Base-by-base conservation (phyloP, 2,113 vertebrate species). In the Rhodinocichla rosea region DNA sequence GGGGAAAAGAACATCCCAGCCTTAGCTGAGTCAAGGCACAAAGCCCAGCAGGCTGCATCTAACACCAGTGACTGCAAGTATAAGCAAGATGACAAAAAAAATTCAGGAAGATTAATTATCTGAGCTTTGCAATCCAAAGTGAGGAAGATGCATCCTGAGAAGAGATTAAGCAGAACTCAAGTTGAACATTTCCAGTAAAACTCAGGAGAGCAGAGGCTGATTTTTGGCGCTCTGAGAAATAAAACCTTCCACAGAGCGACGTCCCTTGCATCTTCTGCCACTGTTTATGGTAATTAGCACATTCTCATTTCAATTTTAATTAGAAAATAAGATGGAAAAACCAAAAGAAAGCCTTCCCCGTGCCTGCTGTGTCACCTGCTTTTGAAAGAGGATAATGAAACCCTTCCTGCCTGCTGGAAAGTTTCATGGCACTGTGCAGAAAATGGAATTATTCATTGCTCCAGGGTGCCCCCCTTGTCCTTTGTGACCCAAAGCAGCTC, bases 201-300 rank as follows among this genome's bases (percentile, higher is more conserved):
- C n/a, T 70, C 6, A 0, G 33, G 59, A 91, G 67, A 64, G 16
- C 22, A 65, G 2, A 17, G 39, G 59, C 27, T 2, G 0, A 49
- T 37, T 88, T 74, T 71, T 3, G 2, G 23, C 42, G 69, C 74
- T 85, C 44, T 55, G 71, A 86, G 53, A 30, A 73, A 75, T 55
- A 57, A 90, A 94, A 77, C 9, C 23, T 19, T 39, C 42, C 0
- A 1, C 32, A 81, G 24, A 89, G 24, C 1, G 0, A 68, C 0
- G 0, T 21, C 28, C 20, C 0, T 0, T 68, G 68, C 39, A 56
- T 93, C 92, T 90, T 83, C 52, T 78, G 44, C 47, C 32, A 56
- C 33, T 83, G 79, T 60, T 96, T 78, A 88, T 85, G 77, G 50
- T 87, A 85, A 89, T 76, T 49, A 92, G 37, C 81, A 76, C 33